Conservation (phyloP, 1,140 invertebrate species). For the Triops longicaudatus region DNA sequence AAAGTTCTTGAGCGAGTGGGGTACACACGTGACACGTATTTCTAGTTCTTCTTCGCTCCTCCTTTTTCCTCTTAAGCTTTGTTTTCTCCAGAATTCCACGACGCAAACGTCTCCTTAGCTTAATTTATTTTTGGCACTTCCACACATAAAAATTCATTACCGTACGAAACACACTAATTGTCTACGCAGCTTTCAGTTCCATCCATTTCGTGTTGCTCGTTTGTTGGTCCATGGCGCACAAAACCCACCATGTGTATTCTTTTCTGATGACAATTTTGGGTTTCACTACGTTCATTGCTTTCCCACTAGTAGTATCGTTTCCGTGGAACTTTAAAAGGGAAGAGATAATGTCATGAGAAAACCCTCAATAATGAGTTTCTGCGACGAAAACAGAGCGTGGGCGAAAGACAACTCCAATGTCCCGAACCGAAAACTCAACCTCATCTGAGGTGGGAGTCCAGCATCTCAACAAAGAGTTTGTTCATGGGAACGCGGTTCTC, state of each 20-base stretch:
- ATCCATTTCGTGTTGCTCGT: no score
- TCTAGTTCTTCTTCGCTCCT: neutral
- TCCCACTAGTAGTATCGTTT: no score
- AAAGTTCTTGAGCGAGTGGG: neutral
- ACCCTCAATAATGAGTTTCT: no score
- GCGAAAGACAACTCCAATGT: neutral
- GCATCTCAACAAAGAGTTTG: slow-evolving; percentile 94
- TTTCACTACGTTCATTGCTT: no score
- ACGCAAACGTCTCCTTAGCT: neutral
- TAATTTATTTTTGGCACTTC: neutral
- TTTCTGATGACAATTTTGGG: no score
- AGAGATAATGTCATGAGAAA: no score
- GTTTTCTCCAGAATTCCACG: neutral
- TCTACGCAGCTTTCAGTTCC: neutral
- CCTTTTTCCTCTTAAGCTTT: neutral
- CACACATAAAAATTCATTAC: neutral
- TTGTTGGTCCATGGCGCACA: no score
- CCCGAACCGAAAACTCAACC: neutral
- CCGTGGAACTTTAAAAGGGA: no score
- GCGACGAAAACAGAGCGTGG: no score
- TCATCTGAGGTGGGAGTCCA: slow-evolving; percentile 63
- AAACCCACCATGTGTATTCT: no score
- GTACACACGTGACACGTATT: neutral
- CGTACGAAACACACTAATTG: neutral
- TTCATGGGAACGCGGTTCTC: slow-evolving; percentile 88